phyloP scores from a whole-genome alignment of 2,888 invertebrate genomes.

The Patella pellucida region DNA sequence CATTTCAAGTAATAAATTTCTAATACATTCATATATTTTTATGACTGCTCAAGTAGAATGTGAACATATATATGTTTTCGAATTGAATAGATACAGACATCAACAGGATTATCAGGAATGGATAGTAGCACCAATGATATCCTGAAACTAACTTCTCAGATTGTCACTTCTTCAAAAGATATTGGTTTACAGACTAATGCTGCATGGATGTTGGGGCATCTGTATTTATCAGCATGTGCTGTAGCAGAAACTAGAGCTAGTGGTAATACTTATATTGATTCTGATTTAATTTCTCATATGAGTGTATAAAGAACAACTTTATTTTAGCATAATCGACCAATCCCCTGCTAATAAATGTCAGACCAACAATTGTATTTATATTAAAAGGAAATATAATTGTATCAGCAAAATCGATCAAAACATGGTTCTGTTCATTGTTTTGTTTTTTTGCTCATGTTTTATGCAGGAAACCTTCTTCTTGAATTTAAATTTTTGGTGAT shows the following conservation, averaged over 20 bases:
- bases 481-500: no score
- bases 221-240: conserved; percentile 51
- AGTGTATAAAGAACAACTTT: no score
- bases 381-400: neutral
- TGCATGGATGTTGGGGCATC: conserved; percentile 61
- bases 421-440: neutral
- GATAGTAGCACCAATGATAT: conserved; percentile 45
- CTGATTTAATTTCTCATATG: neutral
- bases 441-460: neutral
- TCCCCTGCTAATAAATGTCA: no score
- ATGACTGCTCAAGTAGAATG: neutral
- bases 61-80: neutral
- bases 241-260: conserved; percentile 46
- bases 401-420: neutral
- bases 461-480: neutral
- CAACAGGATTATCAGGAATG: conserved; percentile 16
- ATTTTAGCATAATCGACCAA: no score
- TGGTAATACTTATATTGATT: conserved; percentile 32
- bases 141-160: conserved; percentile 38
- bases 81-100: neutral
- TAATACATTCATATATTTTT: no score
- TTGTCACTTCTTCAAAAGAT: conserved; percentile 43
- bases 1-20: neutral
- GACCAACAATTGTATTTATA: no score
- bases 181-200: conserved; percentile 53